A percentile compares a stretch with the other conserved stretches of the same genome.
Conservation (phyloP, 1,140 invertebrate species). For the Drosophila tristis region DNA sequence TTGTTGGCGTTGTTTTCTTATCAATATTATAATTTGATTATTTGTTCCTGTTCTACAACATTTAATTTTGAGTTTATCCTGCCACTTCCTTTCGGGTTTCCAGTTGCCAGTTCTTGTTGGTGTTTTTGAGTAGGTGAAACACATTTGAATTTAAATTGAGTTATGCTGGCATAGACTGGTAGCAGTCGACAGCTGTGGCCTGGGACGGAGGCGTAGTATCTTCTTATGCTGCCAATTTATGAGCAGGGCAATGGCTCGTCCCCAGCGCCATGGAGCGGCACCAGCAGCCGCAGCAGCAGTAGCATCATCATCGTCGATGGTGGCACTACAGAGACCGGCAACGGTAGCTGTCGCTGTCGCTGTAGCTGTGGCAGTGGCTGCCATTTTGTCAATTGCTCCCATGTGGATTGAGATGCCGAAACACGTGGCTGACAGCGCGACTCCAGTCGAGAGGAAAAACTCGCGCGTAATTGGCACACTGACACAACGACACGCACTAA, state of each 20-base stretch:
- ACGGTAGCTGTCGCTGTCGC: too few species aligned
- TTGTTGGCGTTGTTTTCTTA: conserved; percentile 11
- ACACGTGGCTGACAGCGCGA: conserved; percentile 57
- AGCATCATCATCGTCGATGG: conserved; percentile 10
- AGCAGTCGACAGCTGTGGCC: conserved; percentile 1
- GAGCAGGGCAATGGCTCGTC: conserved; percentile 58
- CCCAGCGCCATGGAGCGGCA: conserved; percentile 52
- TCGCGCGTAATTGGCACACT: conserved; percentile 80
- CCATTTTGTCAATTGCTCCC: conserved; percentile 82
- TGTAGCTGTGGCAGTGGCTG: conserved; percentile 32
- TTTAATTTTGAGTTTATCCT: conserved; percentile 27
- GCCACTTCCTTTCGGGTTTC: conserved; percentile 1
- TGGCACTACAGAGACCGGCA: background rate
- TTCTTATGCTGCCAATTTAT: conserved; percentile 74
- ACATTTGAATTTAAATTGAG: conserved; percentile 82
- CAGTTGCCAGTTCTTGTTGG: conserved; percentile 1
- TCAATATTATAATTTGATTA: conserved; percentile 63
- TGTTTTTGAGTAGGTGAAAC: conserved; percentile 25
- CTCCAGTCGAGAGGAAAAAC: conserved; percentile 47
- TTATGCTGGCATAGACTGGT: conserved; percentile 48
- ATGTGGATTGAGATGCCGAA: conserved; percentile 74
- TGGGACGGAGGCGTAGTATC: conserved; percentile 27
- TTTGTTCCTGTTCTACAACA: conserved; percentile 47
- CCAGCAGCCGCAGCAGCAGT: too few species aligned
- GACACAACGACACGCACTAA: conserved; percentile 59